These are phyloP conservation scores for Vespertilio murinus DNA, from an alignment of 2,797 vertebrate genomes.

Conservation along the genomic window DNA sequence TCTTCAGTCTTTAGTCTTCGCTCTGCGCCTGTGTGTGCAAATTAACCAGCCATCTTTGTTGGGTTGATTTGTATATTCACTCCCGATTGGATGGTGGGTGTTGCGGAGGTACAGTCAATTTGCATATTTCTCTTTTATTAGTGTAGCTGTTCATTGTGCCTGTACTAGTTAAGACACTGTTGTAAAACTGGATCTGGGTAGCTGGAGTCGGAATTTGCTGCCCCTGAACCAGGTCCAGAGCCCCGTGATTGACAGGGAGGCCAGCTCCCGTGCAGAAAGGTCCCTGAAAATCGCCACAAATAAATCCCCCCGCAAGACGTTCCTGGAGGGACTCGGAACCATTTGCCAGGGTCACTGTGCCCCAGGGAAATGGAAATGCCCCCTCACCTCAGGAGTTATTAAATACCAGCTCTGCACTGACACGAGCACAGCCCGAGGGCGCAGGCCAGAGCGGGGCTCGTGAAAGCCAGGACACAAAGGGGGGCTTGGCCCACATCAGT, in stretches of 20 bases:
- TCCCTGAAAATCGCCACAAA: neutral
- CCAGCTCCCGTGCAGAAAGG: neutral
- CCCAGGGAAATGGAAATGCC: neutral
- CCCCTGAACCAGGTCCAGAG: neutral
- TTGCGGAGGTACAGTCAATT: too few relatives aligned
- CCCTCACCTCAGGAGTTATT: neutral
- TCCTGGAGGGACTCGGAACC: neutral
- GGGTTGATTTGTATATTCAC: too few relatives aligned
- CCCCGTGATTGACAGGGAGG: neutral
- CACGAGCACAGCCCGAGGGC: neutral
- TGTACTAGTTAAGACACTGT: neutral
- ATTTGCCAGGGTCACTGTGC: neutral
- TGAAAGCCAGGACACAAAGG: neutral
- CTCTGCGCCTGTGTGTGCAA: too few relatives aligned
- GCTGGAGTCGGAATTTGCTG: neutral
- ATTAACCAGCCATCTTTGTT: too few relatives aligned
- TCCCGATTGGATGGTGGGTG: too few relatives aligned
- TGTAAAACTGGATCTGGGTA: neutral
- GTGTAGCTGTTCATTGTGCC: neutral
- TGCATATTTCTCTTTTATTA: too few relatives aligned
- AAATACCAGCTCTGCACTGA: neutral
- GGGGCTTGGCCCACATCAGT: rapidly evolving
- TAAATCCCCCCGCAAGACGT: neutral
- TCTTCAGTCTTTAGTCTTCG: too few relatives aligned
- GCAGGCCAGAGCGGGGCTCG: neutral